Percentiles rank a stretch among this genome's conserved stretches.
Conservation (phyloP, 2,113 vertebrate species). For the Campylomormyrus tamandua region DNA sequence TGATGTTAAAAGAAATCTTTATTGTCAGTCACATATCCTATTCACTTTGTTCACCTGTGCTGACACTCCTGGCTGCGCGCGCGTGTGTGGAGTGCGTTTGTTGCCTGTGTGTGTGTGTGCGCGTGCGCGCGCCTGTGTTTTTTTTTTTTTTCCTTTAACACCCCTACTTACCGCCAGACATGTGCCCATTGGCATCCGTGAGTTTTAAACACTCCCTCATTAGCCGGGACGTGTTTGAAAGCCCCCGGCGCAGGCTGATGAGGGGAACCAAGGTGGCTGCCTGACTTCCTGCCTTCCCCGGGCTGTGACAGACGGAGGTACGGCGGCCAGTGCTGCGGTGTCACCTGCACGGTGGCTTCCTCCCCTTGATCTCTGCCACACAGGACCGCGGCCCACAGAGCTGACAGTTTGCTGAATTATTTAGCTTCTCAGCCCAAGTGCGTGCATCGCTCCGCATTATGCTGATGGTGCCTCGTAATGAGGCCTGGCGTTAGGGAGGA, state of each 20-base stretch:
- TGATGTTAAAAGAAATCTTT: constrained; percentile 98
- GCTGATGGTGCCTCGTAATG: constrained; percentile 56
- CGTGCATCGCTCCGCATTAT: constrained; percentile 53
- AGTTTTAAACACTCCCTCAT: constrained; percentile 89
- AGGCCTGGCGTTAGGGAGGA: constrained; percentile 44
- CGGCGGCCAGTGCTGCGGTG: constrained; percentile 31
- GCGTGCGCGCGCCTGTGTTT: constrained; percentile 19
- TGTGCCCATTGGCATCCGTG: constrained; percentile 72
- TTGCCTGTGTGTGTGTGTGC: constrained; percentile 54
- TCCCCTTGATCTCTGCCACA: constrained; percentile 52
- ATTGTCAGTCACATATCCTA: constrained; percentile 93
- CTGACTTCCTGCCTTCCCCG: constrained; percentile 31
- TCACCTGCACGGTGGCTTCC: constrained; percentile 41
- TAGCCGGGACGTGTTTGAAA: constrained; percentile 95
- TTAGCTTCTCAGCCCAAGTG: constrained; percentile 49
- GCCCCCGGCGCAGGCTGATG: constrained; percentile 59
- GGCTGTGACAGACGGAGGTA: constrained; percentile 52
- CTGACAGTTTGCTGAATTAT: constrained; percentile 66
- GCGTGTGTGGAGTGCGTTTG: constrained; percentile 21
- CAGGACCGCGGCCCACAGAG: constrained; percentile 30
- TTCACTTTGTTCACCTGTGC: constrained; percentile 93
- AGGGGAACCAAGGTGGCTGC: constrained; percentile 51
- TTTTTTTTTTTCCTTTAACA: constrained; percentile 22
- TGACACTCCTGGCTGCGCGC: constrained; percentile 73
- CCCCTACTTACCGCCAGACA: constrained; percentile 44